A percentile compares a stretch with the other conserved stretches of the same genome.
phyloP scores from a whole-genome alignment of 2,797 vertebrate genomes.

The Micrastur ruficollis region DNA sequence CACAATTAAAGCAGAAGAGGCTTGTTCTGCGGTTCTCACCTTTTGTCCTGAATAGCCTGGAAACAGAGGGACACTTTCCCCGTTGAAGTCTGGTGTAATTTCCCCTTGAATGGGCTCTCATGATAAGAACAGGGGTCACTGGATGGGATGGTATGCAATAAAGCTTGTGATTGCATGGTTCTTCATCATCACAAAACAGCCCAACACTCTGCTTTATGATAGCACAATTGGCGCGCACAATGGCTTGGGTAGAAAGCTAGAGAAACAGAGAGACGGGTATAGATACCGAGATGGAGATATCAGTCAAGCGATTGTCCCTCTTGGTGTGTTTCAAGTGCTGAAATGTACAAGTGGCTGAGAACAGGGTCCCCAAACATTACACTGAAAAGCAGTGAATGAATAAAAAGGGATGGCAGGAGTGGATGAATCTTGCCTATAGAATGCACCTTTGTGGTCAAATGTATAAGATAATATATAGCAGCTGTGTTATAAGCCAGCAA shows the following conservation, averaged over 20 bases:
- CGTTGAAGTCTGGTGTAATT: slow-evolving; percentile 78
- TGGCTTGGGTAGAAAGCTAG: slow-evolving; percentile 68
- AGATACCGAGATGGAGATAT: slow-evolving; percentile 73
- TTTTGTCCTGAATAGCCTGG: slow-evolving; percentile 78
- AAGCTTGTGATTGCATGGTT: slow-evolving; percentile 81
- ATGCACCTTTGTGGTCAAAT: slow-evolving; percentile 76
- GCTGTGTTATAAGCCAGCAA: slow-evolving; percentile 74
- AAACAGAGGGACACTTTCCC: slow-evolving; percentile 74
- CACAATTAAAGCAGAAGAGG: slow-evolving; percentile 75
- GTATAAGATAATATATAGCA: slow-evolving; percentile 78
- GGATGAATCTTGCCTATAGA: slow-evolving; percentile 76
- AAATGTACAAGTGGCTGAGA: slow-evolving; percentile 73
- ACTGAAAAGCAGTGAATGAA: slow-evolving; percentile 73
- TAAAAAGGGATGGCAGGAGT: slow-evolving; percentile 72
- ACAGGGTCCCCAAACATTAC: slow-evolving; percentile 64
- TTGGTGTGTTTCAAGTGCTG: slow-evolving; percentile 69
- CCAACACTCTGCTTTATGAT: slow-evolving; percentile 71
- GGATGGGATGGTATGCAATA: slow-evolving; percentile 79
- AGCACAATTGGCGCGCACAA: slow-evolving; percentile 64
- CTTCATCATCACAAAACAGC: slow-evolving; percentile 75
- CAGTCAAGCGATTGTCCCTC: slow-evolving; percentile 75
- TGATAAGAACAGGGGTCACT: slow-evolving; percentile 76
- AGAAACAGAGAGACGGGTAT: slow-evolving; percentile 61
- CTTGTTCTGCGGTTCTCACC: slow-evolving; percentile 73
- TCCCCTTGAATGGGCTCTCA: slow-evolving; percentile 74